Conservation (phyloP, 2,797 vertebrate species). For the Urophycis tenuis region DNA sequence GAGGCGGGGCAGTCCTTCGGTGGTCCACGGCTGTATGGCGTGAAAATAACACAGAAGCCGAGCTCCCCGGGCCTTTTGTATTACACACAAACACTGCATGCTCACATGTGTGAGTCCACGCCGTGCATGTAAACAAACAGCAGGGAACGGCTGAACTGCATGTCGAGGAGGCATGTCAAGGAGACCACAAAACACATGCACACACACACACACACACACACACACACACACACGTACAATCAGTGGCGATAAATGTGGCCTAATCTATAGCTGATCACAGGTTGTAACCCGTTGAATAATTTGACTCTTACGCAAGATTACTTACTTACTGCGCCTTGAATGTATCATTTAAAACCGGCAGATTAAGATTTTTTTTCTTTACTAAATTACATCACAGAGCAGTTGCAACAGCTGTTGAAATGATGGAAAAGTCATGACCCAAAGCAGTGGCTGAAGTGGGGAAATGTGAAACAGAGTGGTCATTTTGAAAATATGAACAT, state of each 20-base stretch:
- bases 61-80: not conserved
- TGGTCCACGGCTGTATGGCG: not conserved
- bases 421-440: not conserved
- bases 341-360: constrained; percentile 35
- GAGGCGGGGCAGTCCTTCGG: constrained; percentile 19
- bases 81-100: not conserved
- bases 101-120: not conserved
- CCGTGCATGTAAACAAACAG: too few relatives aligned
- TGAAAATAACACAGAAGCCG: not conserved
- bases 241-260: constrained; percentile 20
- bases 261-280: too few relatives aligned
- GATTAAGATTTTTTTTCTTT: constrained; percentile 56
- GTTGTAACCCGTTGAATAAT: too few relatives aligned
- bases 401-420: constrained; percentile 13
- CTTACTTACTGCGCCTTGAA: constrained; percentile 34
- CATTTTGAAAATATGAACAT: not conserved
- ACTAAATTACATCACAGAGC: constrained; percentile 40
- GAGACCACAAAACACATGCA: too few relatives aligned
- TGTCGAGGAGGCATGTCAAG: too few relatives aligned
- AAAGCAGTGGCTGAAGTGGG: not conserved
- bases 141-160: too few relatives aligned
- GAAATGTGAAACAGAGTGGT: not conserved
- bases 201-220: not conserved
- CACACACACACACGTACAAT: constrained; percentile 14
- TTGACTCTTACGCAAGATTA: not conserved